Percentiles rank a stretch among this genome's conserved stretches.
Evolutionary conservation across 2,888 invertebrate species (phyloP).

Genomic region (Belgica antarctica): DNA sequence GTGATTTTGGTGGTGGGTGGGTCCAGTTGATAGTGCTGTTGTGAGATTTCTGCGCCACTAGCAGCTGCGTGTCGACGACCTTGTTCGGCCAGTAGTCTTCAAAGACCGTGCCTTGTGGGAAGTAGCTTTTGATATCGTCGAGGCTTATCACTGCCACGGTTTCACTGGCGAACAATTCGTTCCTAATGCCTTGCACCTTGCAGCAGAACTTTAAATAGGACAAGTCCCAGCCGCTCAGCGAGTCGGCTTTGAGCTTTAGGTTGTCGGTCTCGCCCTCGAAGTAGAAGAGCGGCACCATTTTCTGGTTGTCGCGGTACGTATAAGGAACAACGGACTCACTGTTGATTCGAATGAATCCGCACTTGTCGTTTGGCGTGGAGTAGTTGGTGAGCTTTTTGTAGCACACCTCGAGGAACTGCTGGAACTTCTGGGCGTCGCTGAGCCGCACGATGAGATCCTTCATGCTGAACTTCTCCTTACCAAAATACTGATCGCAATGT

Average conservation of each 20-base stretch:
- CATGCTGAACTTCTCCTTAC: conserved; percentile 79
- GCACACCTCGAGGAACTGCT: conserved; percentile 85
- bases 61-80: conserved; percentile 76
- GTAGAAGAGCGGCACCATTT: conserved; percentile 89
- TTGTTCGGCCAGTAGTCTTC: conserved; percentile 93
- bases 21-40: conserved; percentile 72
- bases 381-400: conserved; percentile 75
- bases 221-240: conserved; percentile 86
- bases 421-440: conserved; percentile 85
- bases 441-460: conserved; percentile 88
- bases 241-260: conserved; percentile 80
- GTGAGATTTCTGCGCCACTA: conserved; percentile 64
- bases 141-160: conserved; percentile 87
- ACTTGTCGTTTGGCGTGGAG: conserved; percentile 71
- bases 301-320: conserved; percentile 76
- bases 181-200: conserved; percentile 88
- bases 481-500: conserved; percentile 89
- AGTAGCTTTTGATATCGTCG: conserved; percentile 85
- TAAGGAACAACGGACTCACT: conserved; percentile 92
- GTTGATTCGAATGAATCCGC: conserved; percentile 88
- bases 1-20: conserved; percentile 62
- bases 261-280: conserved; percentile 86
- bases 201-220: conserved; percentile 92
- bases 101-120: conserved; percentile 83
- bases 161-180: conserved; percentile 86